Evolutionary conservation across 2,888 invertebrate species (phyloP).

Genomic region (Latheticus oryzae): DNA sequence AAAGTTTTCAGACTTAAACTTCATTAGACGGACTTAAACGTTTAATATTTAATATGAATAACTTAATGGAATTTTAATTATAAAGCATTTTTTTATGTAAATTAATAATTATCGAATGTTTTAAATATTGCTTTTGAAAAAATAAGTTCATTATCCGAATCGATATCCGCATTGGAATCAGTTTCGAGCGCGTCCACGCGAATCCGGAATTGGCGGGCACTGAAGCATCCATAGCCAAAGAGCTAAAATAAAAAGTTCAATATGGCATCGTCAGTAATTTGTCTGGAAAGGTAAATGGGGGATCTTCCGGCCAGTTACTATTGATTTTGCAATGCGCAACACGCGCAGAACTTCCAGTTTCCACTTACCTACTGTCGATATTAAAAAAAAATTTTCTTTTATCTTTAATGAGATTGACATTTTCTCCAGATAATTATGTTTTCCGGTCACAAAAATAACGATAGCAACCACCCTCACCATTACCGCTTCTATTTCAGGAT

Average conservation of each 20-base stretch:
- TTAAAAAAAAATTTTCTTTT: conserved; percentile 34
- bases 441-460: conserved; percentile 22
- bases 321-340: conserved; percentile 40
- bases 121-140: too few species aligned
- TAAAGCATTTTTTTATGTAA: too few species aligned
- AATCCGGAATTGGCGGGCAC: conserved; percentile 17
- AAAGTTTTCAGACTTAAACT: too few species aligned
- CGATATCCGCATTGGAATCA: too few species aligned
- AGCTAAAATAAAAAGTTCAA: conserved; percentile 35
- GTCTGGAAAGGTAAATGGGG: conserved; percentile 43
- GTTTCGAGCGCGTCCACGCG: conserved; percentile 22
- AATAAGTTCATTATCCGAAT: too few species aligned
- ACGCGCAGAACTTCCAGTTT: conserved; percentile 32
- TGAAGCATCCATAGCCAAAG: conserved; percentile 20
- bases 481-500: conserved; percentile 12
- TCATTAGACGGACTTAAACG: too few species aligned
- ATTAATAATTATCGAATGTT: too few species aligned
- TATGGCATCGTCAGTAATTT: conserved; percentile 37
- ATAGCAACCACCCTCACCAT: conserved; percentile 5
- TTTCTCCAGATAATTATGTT: conserved; percentile 28
- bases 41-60: too few species aligned
- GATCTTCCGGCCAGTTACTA: conserved; percentile 43
- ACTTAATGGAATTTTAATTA: too few species aligned
- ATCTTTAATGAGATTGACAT: conserved; percentile 41
- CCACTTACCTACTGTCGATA: conserved; percentile 25